Evolutionary conservation across 2,888 invertebrate species (phyloP).

Genomic region (Eupithecia insigniata): DNA sequence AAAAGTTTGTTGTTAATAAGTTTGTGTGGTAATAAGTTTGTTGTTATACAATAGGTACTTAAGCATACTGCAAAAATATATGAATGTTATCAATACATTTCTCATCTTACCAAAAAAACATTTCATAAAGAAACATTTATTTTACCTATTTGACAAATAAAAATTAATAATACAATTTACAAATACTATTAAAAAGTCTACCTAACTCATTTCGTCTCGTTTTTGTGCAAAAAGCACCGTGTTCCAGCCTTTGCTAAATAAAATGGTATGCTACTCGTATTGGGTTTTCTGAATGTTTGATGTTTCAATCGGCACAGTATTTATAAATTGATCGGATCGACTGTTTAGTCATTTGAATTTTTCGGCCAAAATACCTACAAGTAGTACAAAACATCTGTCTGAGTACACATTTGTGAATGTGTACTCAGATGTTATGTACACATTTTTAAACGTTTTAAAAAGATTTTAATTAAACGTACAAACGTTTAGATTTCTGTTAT

Average conservation of each 20-base stretch:
- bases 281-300: constrained; percentile 15
- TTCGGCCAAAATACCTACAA: background rate
- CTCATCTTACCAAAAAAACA: background rate
- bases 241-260: background rate
- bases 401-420: background rate
- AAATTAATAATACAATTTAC: too few relatives aligned
- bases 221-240: background rate
- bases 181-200: background rate
- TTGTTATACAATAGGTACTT: background rate
- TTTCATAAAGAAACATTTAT: background rate
- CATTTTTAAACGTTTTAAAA: background rate
- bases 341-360: background rate
- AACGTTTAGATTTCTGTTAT: background rate
- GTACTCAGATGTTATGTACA: too few relatives aligned
- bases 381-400: background rate
- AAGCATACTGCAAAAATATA: background rate
- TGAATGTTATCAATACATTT: background rate
- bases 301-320: constrained; percentile 20
- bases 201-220: background rate
- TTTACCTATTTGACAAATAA: background rate
- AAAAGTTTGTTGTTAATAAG: constrained; percentile 34
- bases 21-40: too few relatives aligned
- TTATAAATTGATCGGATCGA: constrained; percentile 26
- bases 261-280: background rate
- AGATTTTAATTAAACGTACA: background rate